phyloP scores from a whole-genome alignment of 2,888 invertebrate species.

The Helleia helle region DNA sequence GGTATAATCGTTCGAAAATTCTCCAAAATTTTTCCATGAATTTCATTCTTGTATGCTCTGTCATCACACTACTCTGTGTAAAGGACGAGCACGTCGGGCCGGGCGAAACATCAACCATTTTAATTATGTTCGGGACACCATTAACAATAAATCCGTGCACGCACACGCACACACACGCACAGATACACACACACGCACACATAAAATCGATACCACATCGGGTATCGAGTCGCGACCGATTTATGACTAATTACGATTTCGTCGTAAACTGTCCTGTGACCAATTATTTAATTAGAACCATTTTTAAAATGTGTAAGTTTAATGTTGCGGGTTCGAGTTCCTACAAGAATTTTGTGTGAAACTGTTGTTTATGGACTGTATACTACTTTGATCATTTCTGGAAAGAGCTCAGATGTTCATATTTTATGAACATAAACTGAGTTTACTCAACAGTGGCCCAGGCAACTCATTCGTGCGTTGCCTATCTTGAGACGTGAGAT shows the following conservation, averaged over 20 bases:
- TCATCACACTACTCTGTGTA: slow-evolving; percentile 25
- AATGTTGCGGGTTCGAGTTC: no score
- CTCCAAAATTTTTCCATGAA: no score
- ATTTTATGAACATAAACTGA: no score
- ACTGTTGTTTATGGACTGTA: no score
- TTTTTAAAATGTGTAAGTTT: no score
- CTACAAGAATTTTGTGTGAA: no score
- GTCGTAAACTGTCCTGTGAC: slow-evolving; percentile 62
- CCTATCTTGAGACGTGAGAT: no score
- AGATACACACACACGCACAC: slow-evolving; percentile 21
- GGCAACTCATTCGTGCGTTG: no score
- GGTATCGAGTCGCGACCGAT: slow-evolving; percentile 48
- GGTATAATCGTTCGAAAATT: no score
- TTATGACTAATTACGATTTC: slow-evolving; percentile 65
- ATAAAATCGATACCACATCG: slow-evolving; percentile 37
- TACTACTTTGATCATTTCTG: no score
- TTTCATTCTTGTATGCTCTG: background rate
- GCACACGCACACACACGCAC: slow-evolving; percentile 30
- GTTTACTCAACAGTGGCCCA: no score
- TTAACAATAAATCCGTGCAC: slow-evolving; percentile 72
- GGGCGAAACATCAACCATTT: slow-evolving; percentile 71
- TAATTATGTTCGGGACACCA: slow-evolving; percentile 72
- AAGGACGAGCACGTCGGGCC: slow-evolving; percentile 39
- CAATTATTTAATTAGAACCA: slow-evolving; percentile 64
- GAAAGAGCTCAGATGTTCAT: no score